Conservation (phyloP, 2,113 vertebrate genomes). For the Tragelaphus scriptus region DNA sequence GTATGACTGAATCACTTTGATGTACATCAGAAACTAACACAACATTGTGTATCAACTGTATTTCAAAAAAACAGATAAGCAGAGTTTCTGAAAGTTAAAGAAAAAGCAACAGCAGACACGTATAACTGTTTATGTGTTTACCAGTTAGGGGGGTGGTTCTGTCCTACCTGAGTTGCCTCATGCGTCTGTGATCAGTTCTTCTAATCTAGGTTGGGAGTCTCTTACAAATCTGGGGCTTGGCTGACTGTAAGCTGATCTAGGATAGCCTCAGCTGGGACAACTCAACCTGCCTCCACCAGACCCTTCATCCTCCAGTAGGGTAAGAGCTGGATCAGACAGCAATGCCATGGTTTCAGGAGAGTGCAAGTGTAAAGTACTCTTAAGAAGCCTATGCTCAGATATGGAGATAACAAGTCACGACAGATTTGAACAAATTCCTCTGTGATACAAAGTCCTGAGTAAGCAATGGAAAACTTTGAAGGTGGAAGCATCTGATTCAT, state of each 20-base stretch:
- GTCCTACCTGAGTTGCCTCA: background rate
- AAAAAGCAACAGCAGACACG: background rate
- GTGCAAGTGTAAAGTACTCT: background rate
- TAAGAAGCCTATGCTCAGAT: background rate
- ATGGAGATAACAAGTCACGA: background rate
- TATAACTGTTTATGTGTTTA: background rate
- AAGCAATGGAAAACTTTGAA: background rate
- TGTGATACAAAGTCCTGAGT: background rate
- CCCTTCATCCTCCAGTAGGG: background rate
- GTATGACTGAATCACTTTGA: background rate
- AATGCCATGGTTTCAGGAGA: background rate
- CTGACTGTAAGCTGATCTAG: background rate
- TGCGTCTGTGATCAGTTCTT: background rate
- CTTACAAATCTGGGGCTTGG: background rate
- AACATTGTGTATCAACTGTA: background rate
- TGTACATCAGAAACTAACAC: background rate
- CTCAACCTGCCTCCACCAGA: background rate
- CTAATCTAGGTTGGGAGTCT: background rate
- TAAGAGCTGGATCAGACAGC: background rate
- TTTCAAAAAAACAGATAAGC: background rate
- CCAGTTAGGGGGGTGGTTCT: background rate
- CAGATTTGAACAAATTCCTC: background rate
- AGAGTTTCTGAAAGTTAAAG: background rate
- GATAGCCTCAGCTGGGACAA: background rate
- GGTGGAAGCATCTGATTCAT: background rate